Conservation (phyloP, 1,140 invertebrate species). For the Diabrotica undecimpunctata region DNA sequence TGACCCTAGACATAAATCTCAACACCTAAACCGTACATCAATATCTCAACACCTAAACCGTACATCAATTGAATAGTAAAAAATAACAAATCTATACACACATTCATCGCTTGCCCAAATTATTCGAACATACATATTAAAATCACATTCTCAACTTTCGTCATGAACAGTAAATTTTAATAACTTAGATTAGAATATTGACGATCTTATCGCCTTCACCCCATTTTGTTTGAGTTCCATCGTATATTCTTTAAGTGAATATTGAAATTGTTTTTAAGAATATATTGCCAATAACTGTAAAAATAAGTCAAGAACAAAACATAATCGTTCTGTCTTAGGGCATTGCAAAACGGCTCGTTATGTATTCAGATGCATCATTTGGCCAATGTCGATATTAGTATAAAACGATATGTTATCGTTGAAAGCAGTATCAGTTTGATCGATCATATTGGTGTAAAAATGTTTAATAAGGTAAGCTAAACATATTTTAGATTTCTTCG, state of each 20-base stretch:
- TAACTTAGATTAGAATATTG: too few species aligned
- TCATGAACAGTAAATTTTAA: too few species aligned
- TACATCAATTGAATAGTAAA: background rate
- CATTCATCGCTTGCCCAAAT: background rate
- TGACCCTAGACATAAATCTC: background rate
- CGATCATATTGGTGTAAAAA: background rate
- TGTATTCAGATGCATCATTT: background rate
- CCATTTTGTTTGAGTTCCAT: too few species aligned
- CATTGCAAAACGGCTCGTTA: background rate
- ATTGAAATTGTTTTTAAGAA: background rate
- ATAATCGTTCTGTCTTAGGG: background rate
- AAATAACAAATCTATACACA: background rate
- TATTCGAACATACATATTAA: too few species aligned
- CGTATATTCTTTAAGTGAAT: background rate
- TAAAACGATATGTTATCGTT: background rate
- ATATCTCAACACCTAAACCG: background rate
- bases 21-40: background rate
- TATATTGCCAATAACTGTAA: background rate
- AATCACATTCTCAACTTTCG: too few species aligned
- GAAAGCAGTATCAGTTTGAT: background rate
- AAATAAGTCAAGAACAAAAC: background rate
- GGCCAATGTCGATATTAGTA: background rate
- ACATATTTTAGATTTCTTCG: too few species aligned
- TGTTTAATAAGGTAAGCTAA: constrained; percentile 6
- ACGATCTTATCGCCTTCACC: too few species aligned